Evolutionary conservation across 1,140 invertebrate species (phyloP).

Genomic region (Coelopa frigida): DNA sequence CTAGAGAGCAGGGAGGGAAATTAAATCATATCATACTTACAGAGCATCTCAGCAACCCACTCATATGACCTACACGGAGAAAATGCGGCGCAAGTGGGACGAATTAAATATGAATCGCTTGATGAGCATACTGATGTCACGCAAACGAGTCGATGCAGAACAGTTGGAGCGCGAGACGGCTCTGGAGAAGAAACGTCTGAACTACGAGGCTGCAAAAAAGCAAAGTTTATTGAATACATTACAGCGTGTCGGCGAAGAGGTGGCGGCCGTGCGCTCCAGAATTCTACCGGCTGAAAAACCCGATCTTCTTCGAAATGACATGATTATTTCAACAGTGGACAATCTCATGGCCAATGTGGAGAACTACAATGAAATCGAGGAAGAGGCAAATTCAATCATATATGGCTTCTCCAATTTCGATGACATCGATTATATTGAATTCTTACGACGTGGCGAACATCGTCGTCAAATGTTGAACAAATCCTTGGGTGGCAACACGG

Average conservation of each 20-base stretch:
- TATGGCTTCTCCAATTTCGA: conserved; percentile 24
- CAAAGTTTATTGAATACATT: conserved; percentile 26
- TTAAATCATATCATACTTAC: too few species aligned
- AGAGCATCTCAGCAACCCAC: not conserved
- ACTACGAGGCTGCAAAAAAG: conserved; percentile 36
- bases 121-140: conserved; percentile 37
- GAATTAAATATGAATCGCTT: conserved; percentile 38
- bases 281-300: conserved; percentile 30
- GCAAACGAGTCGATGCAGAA: conserved; percentile 40
- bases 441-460: conserved; percentile 28
- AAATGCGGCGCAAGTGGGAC: conserved; percentile 33
- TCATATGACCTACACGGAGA: conserved; percentile 24
- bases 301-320: conserved; percentile 30
- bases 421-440: conserved; percentile 29
- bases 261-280: conserved; percentile 27
- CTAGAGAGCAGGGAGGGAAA: too few species aligned
- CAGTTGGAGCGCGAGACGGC: conserved; percentile 35
- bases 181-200: conserved; percentile 32
- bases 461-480: conserved; percentile 34
- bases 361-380: conserved; percentile 19
- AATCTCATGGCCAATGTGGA: conserved; percentile 19
- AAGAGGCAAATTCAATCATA: conserved; percentile 19
- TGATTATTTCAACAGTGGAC: conserved; percentile 28
- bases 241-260: conserved; percentile 25
- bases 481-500: conserved; percentile 35